A percentile compares a stretch with the other conserved stretches of the same genome.
phyloP scores from a whole-genome alignment of 2,888 invertebrate genomes.

The Netelia fuscicornis region DNA sequence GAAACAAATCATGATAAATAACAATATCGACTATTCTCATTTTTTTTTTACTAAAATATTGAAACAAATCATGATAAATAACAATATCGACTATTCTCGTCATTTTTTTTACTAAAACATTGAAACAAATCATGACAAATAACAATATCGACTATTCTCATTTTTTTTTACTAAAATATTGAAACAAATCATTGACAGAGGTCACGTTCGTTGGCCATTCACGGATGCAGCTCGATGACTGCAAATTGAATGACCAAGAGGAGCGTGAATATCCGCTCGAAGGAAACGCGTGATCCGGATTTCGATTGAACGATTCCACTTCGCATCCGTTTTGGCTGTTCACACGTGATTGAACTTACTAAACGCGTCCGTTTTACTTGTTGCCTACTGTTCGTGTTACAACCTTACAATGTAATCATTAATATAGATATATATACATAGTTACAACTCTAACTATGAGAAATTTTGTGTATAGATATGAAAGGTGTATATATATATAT shows the following conservation, averaged over 20 bases:
- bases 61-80: too few species aligned
- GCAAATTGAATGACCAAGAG: conserved; percentile 47
- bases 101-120: not conserved
- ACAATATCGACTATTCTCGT: not conserved
- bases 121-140: not conserved
- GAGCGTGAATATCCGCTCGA: conserved; percentile 52
- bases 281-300: conserved; percentile 69
- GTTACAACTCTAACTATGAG: too few species aligned
- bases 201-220: not conserved
- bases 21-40: not conserved
- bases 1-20: not conserved
- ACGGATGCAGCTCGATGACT: conserved; percentile 50
- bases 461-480: not conserved
- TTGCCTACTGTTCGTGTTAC: conserved; percentile 14
- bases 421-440: not conserved
- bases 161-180: not conserved
- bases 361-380: conserved; percentile 40
- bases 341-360: conserved; percentile 63
- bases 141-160: not conserved
- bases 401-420: not conserved
- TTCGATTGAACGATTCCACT: conserved; percentile 63
- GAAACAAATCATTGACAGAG: not conserved
- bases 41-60: not conserved
- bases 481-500: not conserved
- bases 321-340: conserved; percentile 64